Base-by-base conservation (phyloP, 2,888 invertebrate species). In the Andrena marginata region DNA sequence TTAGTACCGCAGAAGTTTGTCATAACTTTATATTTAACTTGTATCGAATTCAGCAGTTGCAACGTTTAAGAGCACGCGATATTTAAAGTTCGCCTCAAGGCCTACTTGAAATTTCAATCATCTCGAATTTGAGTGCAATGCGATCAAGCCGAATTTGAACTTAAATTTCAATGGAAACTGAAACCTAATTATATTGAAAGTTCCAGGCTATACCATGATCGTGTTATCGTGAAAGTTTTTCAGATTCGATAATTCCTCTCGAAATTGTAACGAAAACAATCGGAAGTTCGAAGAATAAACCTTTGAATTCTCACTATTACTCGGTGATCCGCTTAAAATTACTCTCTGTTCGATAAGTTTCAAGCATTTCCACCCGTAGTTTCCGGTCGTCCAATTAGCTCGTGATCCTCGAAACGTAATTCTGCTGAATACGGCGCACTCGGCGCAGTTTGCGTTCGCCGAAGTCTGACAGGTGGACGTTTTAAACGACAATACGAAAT, bases 401-500 rank as follows among this genome's bases (percentile, higher is more conserved):
- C 23, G n/a, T 23, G 74, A 77, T 60, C 74, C 56, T 67, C 60
- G 60, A 65, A 62, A 7, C 26, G 64, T 59, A 77, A 73, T 74
- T 74, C 49, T n/a, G 56, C 33, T 10, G 51, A 23, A 54, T 23
- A 51, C 35, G 16, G 35, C 59, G 20, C 7, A n/a, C 49, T 62
- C 23, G 35, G 31, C 2, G 26, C 29, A 42, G 59, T 31, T 60
- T n/a, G 35, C 56, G 26, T 31, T 48, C 29, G 2, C 20, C n/a
- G 62, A 16, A 65, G 51, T 59, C 51, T 77, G 79, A 67, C 71
- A 80, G 65, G 31, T 35, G 63, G 65, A 60, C 62, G 29, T 62
- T 80, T 80, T 72, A 72, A 48, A 60, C 33, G 62, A 63, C 67
- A 54, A 29, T 23, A 29, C 10, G 62, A 71, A 72, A 80, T 71